phyloP scores from a whole-genome alignment of 2,888 invertebrate species.

The Eristalis arbustorum region DNA sequence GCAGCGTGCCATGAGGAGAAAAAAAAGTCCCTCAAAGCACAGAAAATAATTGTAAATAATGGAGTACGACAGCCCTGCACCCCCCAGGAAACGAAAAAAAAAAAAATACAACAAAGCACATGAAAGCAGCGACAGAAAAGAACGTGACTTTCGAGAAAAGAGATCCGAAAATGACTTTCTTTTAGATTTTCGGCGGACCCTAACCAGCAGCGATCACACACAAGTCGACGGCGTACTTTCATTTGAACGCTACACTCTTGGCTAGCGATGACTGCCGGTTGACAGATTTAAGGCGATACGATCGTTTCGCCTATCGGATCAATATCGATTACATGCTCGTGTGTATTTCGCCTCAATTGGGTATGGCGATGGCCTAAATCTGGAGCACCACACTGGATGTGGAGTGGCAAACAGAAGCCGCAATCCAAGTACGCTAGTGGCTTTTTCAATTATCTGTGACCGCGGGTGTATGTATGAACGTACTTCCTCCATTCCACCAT shows the following conservation, averaged over 20 bases:
- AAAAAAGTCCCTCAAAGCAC: slow-evolving; percentile 7
- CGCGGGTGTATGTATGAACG: too few relatives aligned
- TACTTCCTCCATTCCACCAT: too few relatives aligned
- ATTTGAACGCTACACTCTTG: slow-evolving; percentile 11
- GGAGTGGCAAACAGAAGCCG: slow-evolving; percentile 48
- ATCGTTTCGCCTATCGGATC: background rate
- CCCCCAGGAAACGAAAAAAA: slow-evolving; percentile 18
- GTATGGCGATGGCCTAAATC: slow-evolving; percentile 19
- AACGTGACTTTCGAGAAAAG: slow-evolving; percentile 64
- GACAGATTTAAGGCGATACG: slow-evolving; percentile 4
- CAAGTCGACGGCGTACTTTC: slow-evolving; percentile 22
- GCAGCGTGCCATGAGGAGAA: slow-evolving; percentile 10
- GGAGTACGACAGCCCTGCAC: slow-evolving; percentile 27
- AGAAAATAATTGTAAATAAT: slow-evolving; percentile 51
- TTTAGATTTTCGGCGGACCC: slow-evolving; percentile 32
- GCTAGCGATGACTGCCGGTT: background rate
- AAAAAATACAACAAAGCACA: background rate
- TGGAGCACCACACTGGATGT: background rate
- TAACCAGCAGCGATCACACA: background rate
- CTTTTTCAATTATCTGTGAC: slow-evolving; percentile 37
- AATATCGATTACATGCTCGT: slow-evolving; percentile 26
- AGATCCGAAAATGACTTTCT: slow-evolving; percentile 58
- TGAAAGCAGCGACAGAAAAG: slow-evolving; percentile 30
- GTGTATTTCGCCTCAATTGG: slow-evolving; percentile 1
- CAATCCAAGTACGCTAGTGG: slow-evolving; percentile 23